These are phyloP conservation scores for Epinotia ramella DNA, from an alignment of 2,888 invertebrate species.

Conservation along the genomic window DNA sequence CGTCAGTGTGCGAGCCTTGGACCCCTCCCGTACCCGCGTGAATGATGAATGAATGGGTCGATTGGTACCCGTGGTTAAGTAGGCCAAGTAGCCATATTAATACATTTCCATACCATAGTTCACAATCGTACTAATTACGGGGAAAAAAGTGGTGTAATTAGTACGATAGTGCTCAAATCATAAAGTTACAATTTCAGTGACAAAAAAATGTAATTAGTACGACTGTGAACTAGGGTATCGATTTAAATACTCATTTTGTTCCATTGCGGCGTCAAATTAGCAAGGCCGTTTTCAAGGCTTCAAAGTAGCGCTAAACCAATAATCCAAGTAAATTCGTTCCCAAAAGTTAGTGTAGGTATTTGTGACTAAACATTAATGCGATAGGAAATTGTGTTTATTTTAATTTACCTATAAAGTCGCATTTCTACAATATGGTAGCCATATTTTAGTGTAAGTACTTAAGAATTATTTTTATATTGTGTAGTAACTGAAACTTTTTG, in stretches of 20 bases:
- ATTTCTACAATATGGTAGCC: neutral
- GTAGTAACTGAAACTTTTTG: too few relatives aligned
- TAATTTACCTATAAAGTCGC: neutral
- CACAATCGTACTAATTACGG: too few relatives aligned
- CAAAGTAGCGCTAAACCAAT: neutral
- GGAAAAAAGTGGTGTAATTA: too few relatives aligned
- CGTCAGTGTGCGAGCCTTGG: constrained; percentile 72
- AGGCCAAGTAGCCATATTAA: constrained; percentile 35
- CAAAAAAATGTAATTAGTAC: too few relatives aligned
- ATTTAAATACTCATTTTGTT: too few relatives aligned
- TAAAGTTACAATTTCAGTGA: too few relatives aligned
- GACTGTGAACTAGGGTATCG: too few relatives aligned
- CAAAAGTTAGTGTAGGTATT: neutral
- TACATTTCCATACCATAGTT: constrained; percentile 14
- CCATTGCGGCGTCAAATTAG: neutral
- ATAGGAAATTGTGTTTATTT: neutral
- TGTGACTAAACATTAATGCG: neutral
- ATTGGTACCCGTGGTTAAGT: constrained; percentile 59
- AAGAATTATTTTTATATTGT: too few relatives aligned
- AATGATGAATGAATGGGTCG: constrained; percentile 81
- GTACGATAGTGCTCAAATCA: too few relatives aligned
- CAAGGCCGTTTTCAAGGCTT: neutral
- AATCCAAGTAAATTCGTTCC: constrained; percentile 3
- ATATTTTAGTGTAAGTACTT: neutral
- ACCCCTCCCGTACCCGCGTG: constrained; percentile 62